Evolutionary conservation across 2,113 vertebrate genomes (phyloP), one percentile per base, ranked within the genome.

Genomic region (Leptobrachium leishanense): DNA sequence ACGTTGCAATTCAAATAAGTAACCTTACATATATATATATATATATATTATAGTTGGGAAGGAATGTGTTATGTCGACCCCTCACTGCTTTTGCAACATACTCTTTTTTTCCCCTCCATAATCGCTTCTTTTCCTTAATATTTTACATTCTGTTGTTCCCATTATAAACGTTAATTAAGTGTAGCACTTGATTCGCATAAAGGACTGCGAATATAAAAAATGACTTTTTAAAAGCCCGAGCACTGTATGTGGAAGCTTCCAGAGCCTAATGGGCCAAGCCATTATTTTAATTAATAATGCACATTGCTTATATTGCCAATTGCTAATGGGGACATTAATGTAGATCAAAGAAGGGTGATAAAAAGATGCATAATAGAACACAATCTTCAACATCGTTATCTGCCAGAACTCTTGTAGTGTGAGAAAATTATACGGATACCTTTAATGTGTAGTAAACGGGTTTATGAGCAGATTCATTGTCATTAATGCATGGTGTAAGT

Each of bases 91-190:
- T 31, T 31, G 20, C 20, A 31, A 31, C 0, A 31, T 31, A 31
- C 0, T 31, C 1, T 31, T 31, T 31, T 31, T 31, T 31, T 31
- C 20, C 20, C 20, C 20, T 31, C 20, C 20, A 31, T 31, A 31
- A 31, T 31, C 4, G 46, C n/a, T 62, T 8, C 3, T 8, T 65
- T 40, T 65, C 12, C 50, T 53, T 46, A 75, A 75, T 53, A 66
- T 46, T 66, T 15, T 65, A 40, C 40, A 43, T 43, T 53, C 43
- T 75, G 20, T 39, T 40, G 44, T 75, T 8, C 2, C 59, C 50
- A 42, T 43, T 75, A 13, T 75, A 50, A 50, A 75, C 43, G 20
- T 10, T 75, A 75, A 53, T 66, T 75, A 75, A 65, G 53, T n/a
- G 43, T 50, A 50, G 42, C 31, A 65, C 20, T 43, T 20, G 0